A percentile compares a stretch with the other conserved stretches of the same genome.
phyloP scores from a whole-genome alignment of 2,888 invertebrate species.

The Drosophila anomelani region DNA sequence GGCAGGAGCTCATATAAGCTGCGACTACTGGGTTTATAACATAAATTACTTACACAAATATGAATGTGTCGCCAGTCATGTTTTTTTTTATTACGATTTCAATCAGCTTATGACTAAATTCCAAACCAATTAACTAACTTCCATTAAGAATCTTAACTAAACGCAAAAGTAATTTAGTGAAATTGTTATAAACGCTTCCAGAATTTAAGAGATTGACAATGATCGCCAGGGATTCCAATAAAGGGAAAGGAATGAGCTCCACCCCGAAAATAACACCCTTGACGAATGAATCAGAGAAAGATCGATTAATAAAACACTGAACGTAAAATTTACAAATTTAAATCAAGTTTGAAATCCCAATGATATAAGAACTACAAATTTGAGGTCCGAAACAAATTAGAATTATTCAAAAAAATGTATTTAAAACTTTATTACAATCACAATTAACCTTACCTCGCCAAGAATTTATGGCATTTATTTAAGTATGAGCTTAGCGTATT shows the following conservation, averaged over 20 bases:
- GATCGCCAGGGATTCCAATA: not conserved
- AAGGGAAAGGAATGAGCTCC: no score
- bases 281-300: slow-evolving; percentile 10
- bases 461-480: no score
- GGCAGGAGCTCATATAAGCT: not conserved
- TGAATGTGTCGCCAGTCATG: slow-evolving; percentile 11
- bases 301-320: slow-evolving; percentile 14
- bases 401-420: no score
- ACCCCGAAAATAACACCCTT: not conserved
- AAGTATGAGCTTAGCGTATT: no score
- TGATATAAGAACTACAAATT: not conserved
- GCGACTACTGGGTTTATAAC: not conserved
- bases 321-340: not conserved
- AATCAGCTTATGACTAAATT: not conserved
- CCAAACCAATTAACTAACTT: not conserved
- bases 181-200: not conserved
- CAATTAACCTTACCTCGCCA: no score
- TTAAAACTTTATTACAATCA: no score
- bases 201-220: not conserved
- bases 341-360: not conserved
- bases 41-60: slow-evolving; percentile 12
- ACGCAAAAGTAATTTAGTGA: not conserved
- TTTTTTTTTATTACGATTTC: not conserved
- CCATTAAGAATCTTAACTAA: not conserved
- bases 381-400: no score